Base-by-base conservation (phyloP, 1,140 invertebrate genomes). In the Drosophila subpulchrella region DNA sequence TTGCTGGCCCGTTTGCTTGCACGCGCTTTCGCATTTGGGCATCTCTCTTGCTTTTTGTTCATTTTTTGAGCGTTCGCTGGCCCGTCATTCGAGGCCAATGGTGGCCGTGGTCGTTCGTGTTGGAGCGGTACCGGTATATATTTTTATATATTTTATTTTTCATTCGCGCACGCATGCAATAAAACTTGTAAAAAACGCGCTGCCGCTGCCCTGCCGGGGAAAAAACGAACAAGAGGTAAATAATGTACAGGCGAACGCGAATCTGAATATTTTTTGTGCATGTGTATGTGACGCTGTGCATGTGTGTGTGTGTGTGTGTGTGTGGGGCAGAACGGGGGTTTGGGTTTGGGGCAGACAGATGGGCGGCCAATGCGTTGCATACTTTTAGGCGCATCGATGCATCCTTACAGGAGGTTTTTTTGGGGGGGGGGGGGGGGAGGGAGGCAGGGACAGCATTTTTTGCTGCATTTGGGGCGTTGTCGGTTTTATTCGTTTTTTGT, bases 61-160 rank as follows among this genome's bases (percentile, higher is more conserved):
- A 89, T 90, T 90, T 89, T 86, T 89, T 89, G 72, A 78, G 54
- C 68, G 61, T 50, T 38, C 44, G 41, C 44, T 44, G 67, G 81
- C 54, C 71, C 7, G 7, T 10, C 32, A 6, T 34, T 47, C 44
- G 79, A 74, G 58, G 79, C 75, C 75, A 77, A 80, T 68, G 70
- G 63, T 75, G 78, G 59, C 75, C 42, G 10, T 44, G 42, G 56
- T 59, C 73, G 66, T 73, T 73, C 70, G 70, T 79, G 83, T 80
- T 80, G 63, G 83, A 89, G 84, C 85, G 85, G 80, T 85, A 89
- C 80, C 81, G 85, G 68, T 89, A 90, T 90, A 89, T 90, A 90
- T 90, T 89, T 89, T 89, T 90, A 90, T 89, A 85, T 81, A 89
- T 89, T 89, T 89, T 89, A 89, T 89, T 89, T 89, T 89, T 89